phyloP scores from a whole-genome alignment of 2,797 vertebrate species.

The Atherinosoma microstoma region DNA sequence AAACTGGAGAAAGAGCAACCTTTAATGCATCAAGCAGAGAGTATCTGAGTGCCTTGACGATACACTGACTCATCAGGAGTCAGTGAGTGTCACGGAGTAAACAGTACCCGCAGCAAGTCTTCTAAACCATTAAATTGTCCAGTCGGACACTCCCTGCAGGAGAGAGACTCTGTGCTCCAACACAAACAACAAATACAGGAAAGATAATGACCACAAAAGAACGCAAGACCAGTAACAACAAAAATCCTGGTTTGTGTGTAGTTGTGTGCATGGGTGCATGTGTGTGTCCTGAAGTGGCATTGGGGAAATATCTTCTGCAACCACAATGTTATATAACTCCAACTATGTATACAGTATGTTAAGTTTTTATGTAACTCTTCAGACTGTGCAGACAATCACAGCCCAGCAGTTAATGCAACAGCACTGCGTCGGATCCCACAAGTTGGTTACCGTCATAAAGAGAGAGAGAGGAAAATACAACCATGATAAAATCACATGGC shows the following conservation, averaged over 20 bases:
- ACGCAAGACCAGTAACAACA: slow-evolving; percentile 19
- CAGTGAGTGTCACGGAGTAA: slow-evolving; percentile 19
- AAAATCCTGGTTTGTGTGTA: slow-evolving; percentile 2
- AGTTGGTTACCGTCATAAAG: slow-evolving; percentile 5
- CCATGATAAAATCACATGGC: too few relatives aligned
- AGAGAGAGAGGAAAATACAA: neutral
- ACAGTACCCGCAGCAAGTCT: slow-evolving; percentile 22
- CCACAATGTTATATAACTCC: slow-evolving; percentile 48
- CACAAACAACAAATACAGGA: slow-evolving; percentile 21
- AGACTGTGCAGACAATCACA: slow-evolving; percentile 7
- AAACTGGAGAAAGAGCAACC: neutral
- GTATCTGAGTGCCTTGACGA: slow-evolving; percentile 8
- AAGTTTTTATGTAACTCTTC: slow-evolving; percentile 52
- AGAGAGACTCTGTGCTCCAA: slow-evolving; percentile 13
- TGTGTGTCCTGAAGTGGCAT: neutral
- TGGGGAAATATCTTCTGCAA: slow-evolving; percentile 32
- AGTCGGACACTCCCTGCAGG: slow-evolving; percentile 19
- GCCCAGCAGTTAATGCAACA: slow-evolving; percentile 2
- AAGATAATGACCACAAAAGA: slow-evolving; percentile 22
- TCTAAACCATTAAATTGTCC: slow-evolving; percentile 38
- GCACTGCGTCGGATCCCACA: neutral
- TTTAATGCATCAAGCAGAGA: neutral
- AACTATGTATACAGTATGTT: slow-evolving; percentile 27
- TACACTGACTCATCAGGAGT: slow-evolving; percentile 32
- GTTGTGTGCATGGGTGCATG: neutral